Conservation (phyloP, 1,140 invertebrate genomes). For the Polypedilum vanderplanki region DNA sequence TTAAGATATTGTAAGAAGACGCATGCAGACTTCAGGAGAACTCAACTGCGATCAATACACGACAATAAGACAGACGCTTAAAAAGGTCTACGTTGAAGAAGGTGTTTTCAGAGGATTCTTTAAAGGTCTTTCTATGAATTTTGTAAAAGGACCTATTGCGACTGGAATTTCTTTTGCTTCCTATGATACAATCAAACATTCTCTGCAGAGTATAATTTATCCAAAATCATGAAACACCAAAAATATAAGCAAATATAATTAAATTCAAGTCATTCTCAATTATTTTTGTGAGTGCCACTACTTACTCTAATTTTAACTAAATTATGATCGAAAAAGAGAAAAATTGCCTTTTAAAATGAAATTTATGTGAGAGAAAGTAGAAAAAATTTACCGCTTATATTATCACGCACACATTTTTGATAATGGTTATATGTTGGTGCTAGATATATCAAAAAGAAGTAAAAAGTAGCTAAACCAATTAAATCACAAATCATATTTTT, state of each 20-base stretch:
- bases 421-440: no score
- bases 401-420: no score
- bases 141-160: slow-evolving; percentile 97
- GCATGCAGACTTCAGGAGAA: slow-evolving; percentile 43
- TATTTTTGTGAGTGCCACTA: not conserved
- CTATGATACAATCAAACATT: slow-evolving; percentile 74
- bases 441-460: no score
- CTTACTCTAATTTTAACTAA: not conserved
- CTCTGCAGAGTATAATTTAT: slow-evolving; percentile 42
- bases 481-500: no score
- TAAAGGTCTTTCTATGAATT: slow-evolving; percentile 98
- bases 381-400: no score
- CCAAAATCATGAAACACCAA: not conserved
- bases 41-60: slow-evolving; percentile 33
- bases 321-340: no score
- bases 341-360: not conserved
- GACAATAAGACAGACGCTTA: slow-evolving; percentile 39
- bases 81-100: slow-evolving; percentile 60
- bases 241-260: no score
- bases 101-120: slow-evolving; percentile 86
- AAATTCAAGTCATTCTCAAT: no score
- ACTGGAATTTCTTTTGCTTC: slow-evolving; percentile 97
- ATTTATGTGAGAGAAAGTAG: no score
- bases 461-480: no score
- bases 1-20: slow-evolving; percentile 40